Base-by-base conservation (phyloP, 2,888 invertebrate genomes). In the Gastracanthus pulcherrimus region DNA sequence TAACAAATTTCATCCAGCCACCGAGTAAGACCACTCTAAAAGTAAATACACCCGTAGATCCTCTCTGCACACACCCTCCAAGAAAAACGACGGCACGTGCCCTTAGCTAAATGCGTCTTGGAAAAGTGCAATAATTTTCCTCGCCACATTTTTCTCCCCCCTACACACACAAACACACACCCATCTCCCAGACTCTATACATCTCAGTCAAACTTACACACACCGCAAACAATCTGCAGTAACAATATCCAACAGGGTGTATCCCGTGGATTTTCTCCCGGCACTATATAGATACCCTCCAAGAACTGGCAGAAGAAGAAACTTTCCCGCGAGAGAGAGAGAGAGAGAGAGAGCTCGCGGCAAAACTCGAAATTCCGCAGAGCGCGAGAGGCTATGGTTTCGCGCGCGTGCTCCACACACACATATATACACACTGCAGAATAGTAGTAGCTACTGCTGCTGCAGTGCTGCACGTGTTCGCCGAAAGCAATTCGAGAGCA, bases 401-500 rank as follows among this genome's bases (percentile, higher is more conserved):
- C n/a, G n/a, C n/a, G 5, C 41, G 41, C 41, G 41, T 41, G 13
- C 2, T 16, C 2, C 13, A 9, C 9, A 9, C 41, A 41, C 2
- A 41, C 41, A 41, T 16, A 41, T 2, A 41, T 16, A 41, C 41
- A 41, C 41, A 41, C 9, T 6, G 16, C 13, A 41, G 7, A 41
- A 41, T 9, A 48, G 55, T n/a, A n/a, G n/a, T n/a, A 23, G 55
- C 23, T 19, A 55, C 23, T 9, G n/a, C 29, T n/a, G 60, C 0
- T 38, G 23, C 58, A 26, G 67, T 36, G 70, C 36, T 36, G 36
- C 36, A 36, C 62, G 87, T 84, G 85, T 79, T 77, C 82, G 86
- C 86, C 86, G 87, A 86, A 87, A 87, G 89, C 89, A 90, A 91
- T 90, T 90, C 88, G 88, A 88, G 88, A 88, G 89, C 90, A 90